Base-by-base conservation (phyloP, 2,888 invertebrate species). In the Caenorhabditis afra region DNA sequence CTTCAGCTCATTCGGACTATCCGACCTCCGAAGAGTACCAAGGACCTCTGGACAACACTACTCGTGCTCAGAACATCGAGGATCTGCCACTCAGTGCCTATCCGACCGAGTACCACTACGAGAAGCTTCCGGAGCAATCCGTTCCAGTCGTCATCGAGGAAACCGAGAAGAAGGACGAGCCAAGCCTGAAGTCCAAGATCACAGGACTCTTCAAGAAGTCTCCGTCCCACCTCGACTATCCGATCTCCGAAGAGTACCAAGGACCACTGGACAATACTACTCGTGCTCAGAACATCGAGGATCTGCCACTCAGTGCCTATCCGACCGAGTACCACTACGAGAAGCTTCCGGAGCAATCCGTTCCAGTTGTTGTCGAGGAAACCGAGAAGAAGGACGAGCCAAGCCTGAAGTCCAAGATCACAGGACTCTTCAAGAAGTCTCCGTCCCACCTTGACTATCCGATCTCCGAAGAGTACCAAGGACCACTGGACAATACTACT, bases 1-100 rank as follows among this genome's bases (percentile, higher is more conserved):
- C 81, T 18, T 59, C 81, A 14, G 65, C 81, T 29, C 81, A 81
- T 35, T 78, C 74, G 35, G 82, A 82, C 62, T 82, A 81, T 47
- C 81, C 82, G 18, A 62, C 53, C 41, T 66, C 59, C 37, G 83
- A 78, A 12, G 18, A 18, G 49, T 83, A 70, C 57, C 76, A 75
- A 44, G 83, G 83, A 49, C 83, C 83, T 47, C 18, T 67, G 18
- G 79, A 81, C 52, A 44, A 66, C 47, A 80, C 79, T 41, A 70
- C 49, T 18, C 49, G 64, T 22, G 4, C 35, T 8, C 39, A 44
- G n/a, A 80, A 84, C 37, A 59, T 85, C 14, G 81, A 80, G n/a
- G 80, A 65, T 23, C 18, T 62, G 8, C 81, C 79, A n/a, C 52
- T 85, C 37, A 62, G 47, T 59, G 70, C 77, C 16, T 61, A 76